Evolutionary conservation across 2,888 invertebrate species (phyloP).

Genomic region (Drosophila barbarae): DNA sequence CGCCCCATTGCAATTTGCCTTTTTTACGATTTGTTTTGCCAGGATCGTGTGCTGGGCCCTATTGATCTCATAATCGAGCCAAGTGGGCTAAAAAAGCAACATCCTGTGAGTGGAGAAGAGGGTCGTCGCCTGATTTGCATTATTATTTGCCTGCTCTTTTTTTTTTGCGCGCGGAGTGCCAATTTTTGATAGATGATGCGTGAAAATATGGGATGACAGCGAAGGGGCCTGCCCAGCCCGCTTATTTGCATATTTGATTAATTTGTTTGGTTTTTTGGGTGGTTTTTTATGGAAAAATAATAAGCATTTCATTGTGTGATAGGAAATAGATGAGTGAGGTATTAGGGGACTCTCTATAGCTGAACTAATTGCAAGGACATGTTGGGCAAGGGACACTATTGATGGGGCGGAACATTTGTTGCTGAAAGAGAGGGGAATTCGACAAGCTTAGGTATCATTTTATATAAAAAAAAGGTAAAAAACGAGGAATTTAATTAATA

Average conservation of each 20-base stretch:
- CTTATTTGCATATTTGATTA: constrained; percentile 75
- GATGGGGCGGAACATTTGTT: constrained; percentile 9
- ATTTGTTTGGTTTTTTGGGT: constrained; percentile 67
- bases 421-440: background rate
- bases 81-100: constrained; percentile 50
- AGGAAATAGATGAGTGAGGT: constrained; percentile 11
- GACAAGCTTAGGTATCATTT: background rate
- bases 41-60: constrained; percentile 12
- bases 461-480: background rate
- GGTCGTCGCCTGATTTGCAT: constrained; percentile 49
- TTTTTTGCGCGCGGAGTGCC: constrained; percentile 50
- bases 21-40: constrained; percentile 70
- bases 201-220: constrained; percentile 51
- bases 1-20: constrained; percentile 70
- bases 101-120: constrained; percentile 53
- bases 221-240: constrained; percentile 17
- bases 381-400: background rate
- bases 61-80: constrained; percentile 72
- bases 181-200: constrained; percentile 72
- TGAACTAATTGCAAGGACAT: constrained; percentile 9
- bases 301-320: constrained; percentile 54
- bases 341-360: constrained; percentile 5
- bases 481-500: background rate
- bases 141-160: constrained; percentile 49
- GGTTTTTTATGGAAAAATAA: constrained; percentile 72